Percentiles rank a stretch among this genome's conserved stretches.
Evolutionary conservation across 2,797 vertebrate genomes (phyloP).

Genomic region (Pithecia hirsuta): DNA sequence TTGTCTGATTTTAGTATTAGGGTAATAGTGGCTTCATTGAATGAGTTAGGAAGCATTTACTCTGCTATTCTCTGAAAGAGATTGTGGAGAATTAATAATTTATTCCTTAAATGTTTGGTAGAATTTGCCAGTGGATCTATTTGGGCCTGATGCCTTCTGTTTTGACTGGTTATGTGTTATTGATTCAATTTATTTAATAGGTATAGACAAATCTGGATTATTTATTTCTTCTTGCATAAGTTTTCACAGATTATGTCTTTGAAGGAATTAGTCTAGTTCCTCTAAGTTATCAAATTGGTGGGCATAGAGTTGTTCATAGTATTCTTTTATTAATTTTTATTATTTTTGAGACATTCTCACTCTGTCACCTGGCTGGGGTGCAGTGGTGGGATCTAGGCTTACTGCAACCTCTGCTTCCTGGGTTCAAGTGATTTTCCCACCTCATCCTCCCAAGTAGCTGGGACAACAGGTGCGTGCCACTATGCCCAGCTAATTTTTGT

Average conservation of each 20-base stretch:
- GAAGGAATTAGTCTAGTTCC: background rate
- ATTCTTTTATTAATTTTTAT: background rate
- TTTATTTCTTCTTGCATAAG: background rate
- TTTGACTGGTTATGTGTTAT: background rate
- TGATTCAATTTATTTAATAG: background rate
- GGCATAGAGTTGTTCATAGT: background rate
- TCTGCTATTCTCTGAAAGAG: background rate
- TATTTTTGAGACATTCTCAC: too few relatives aligned
- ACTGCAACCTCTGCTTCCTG: too few relatives aligned
- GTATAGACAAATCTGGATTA: background rate
- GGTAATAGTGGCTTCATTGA: background rate
- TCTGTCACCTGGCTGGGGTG: too few relatives aligned
- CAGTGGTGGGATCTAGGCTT: too few relatives aligned
- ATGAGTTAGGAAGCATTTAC: background rate
- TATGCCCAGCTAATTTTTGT: too few relatives aligned
- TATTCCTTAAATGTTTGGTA: background rate
- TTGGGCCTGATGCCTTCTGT: background rate
- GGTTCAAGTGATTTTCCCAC: too few relatives aligned
- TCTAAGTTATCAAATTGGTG: background rate
- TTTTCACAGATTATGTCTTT: background rate
- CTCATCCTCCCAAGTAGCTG: too few relatives aligned
- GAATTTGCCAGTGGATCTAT: background rate
- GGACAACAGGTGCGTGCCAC: too few relatives aligned
- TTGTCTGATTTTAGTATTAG: background rate
- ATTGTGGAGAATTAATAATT: background rate